Conservation (phyloP, 2,113 vertebrate genomes). For the Zonotrichia leucophrys region DNA sequence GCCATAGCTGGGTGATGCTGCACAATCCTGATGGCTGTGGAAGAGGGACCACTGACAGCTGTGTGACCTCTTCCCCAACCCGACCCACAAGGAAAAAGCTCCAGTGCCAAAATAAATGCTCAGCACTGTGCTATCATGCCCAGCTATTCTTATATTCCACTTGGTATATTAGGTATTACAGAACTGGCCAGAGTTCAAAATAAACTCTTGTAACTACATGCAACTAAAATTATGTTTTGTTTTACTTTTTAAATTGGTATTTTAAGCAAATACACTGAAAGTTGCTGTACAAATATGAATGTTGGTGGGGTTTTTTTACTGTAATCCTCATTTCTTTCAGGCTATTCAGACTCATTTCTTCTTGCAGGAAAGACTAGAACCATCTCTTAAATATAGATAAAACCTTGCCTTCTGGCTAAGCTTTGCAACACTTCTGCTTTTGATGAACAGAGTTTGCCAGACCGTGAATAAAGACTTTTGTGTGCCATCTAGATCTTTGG, state of each 20-base stretch:
- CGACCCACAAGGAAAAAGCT: background rate
- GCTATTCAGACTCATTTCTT: background rate
- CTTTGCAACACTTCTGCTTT: background rate
- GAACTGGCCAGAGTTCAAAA: constrained; percentile 20
- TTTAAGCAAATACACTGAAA: constrained; percentile 11
- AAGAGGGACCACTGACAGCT: background rate
- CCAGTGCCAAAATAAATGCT: constrained; percentile 4
- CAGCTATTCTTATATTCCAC: background rate
- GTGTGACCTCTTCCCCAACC: background rate
- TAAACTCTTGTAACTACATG: constrained; percentile 21
- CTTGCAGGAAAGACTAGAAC: background rate
- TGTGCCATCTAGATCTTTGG: background rate
- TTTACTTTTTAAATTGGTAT: constrained; percentile 31
- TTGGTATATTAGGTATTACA: background rate
- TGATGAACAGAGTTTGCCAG: background rate
- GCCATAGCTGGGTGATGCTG: background rate
- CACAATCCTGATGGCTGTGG: background rate
- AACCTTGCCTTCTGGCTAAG: background rate
- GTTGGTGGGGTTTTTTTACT: background rate
- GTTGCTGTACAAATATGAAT: background rate
- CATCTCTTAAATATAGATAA: background rate
- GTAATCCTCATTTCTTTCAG: background rate
- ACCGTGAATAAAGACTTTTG: background rate
- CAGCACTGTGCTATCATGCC: background rate
- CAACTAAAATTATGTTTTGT: constrained; percentile 7